Base-by-base conservation (phyloP, 1,140 invertebrate species). In the Diachasmimorpha longicaudata region DNA sequence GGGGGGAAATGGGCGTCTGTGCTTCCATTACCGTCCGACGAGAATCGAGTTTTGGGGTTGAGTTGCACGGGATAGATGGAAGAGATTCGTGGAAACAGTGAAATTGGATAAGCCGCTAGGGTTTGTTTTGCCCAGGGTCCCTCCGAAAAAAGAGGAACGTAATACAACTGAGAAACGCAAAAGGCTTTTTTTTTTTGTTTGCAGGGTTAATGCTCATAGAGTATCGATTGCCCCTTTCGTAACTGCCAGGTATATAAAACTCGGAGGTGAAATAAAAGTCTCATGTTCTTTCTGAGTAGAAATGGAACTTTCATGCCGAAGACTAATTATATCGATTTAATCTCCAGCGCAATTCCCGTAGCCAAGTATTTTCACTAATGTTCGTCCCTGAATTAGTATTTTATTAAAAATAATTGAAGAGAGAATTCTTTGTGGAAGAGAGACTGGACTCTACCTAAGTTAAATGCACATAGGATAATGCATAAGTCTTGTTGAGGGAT, bases 21-120 rank as follows among this genome's bases (percentile, higher is more conserved):
- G 48, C 70, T 72, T 75, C 74, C 74, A 76, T 76, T 76, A 72
- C 75, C 66, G 52, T 42, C 48, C 37, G 67, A 69, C 23, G 44
- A 42, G 42, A 75, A 75, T 70, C 19, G 46, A 70, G 46, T 75
- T n/a, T 66, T 39, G 46, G 69, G 66, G 39, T 39, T 31, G 48
- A 72, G 31, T 67, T 71, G 75, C 74, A 75, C 37, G 75, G 75
- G 77, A 74, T 78, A 79, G 80, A 80, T 81, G 78, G 79, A 81
- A 81, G 81, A 83, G 81, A 84, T 83, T 85, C 81, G 81, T 80
- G 80, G 79, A 83, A 82, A 82, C 74, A 79, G 81, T 76, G 81
- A 79, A 83, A 85, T 84, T 84, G 84, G 82, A 84, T 84, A 83
- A 84, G 79, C 82, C 77, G 48, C 79, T 76, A 77, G 71, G 79